A percentile compares a stretch with the other conserved stretches of the same genome.
These are phyloP conservation scores for Varanus komodoensis DNA, from an alignment of 2,113 vertebrate genomes.

Conservation along the genomic window DNA sequence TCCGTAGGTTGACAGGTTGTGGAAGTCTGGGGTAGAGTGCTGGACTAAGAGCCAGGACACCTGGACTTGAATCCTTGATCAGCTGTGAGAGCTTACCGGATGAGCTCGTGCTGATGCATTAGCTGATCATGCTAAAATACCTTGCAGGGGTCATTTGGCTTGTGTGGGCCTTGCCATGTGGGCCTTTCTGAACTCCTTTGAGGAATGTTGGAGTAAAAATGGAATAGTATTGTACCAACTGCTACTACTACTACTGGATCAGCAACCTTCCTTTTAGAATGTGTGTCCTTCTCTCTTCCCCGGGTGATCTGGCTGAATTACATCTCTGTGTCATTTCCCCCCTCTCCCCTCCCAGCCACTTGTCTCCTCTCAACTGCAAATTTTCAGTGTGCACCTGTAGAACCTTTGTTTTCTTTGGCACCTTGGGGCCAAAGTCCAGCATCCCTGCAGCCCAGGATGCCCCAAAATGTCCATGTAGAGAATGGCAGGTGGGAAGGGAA, in stretches of 20 bases:
- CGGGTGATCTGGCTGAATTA: not conserved
- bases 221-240: not conserved
- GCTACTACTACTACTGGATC: not conserved
- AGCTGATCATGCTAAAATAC: not conserved
- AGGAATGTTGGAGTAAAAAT: not conserved
- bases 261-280: not conserved
- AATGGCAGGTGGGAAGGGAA: too few relatives aligned
- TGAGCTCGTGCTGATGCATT: not conserved
- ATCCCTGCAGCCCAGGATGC: too few relatives aligned
- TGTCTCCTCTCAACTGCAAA: not conserved
- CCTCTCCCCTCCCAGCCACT: too few relatives aligned
- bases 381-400: not conserved
- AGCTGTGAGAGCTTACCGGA: too few relatives aligned
- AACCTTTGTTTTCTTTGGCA: not conserved
- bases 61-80: too few relatives aligned
- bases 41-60: too few relatives aligned
- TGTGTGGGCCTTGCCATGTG: not conserved
- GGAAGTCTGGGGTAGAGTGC: too few relatives aligned
- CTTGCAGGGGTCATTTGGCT: not conserved
- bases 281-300: not conserved
- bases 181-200: not conserved
- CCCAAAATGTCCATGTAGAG: too few relatives aligned
- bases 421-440: too few relatives aligned
- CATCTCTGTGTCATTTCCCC: fast-evolving
- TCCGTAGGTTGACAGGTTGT: too few relatives aligned